Evolutionary conservation across 2,113 vertebrate species (phyloP), one percentile per base, ranked within the genome.

Genomic region (Syrmaticus mikado): DNA sequence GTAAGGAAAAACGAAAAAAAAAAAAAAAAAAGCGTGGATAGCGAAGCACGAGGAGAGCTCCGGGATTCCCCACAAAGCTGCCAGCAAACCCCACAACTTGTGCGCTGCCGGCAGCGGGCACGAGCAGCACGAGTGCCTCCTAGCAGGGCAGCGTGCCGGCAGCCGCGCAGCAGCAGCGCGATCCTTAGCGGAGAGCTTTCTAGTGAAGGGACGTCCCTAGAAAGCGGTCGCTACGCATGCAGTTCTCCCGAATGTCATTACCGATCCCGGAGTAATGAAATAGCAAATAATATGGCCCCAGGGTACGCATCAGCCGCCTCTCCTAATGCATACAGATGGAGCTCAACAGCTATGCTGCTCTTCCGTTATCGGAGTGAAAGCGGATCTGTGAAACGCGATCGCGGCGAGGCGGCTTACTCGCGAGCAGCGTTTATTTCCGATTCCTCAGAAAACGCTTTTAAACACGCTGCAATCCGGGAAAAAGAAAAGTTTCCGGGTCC

Each of bases 211-310:
- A 43, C 14, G 30, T 96, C 94, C 96, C 94, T 97, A 85, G 92
- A 96, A 96, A 96, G 95, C 92, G 94, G 92, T 8, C 91, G 60
- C 93, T 62, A 89, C 53, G 81, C 93, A 95, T 30, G 85, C 88
- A 90, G 86, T 65, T 85, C 95, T 94, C 92, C 82, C 91, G 85
- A 92, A 93, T 66, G 87, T 48, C 85, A 67, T 94, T 93, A 95
- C 95, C 94, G 95, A 96, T 96, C 67, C 89, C 94, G 64, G 97
- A 96, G 95, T 95, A 97, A 98, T 89, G 94, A 96, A 96, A 94
- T 53, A 82, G 93, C 90, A 76, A 21, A 93, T 96, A 97, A 97
- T 89, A 66, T 25, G 85, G 96, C 90, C 89, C 90, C 57, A 82
- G 95, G 95, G 87, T 92, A 91, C 89, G 92, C 94, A 95, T 94